Evolutionary conservation across 2,888 invertebrate species (phyloP).

Genomic region (Megastigmus dorsalis): DNA sequence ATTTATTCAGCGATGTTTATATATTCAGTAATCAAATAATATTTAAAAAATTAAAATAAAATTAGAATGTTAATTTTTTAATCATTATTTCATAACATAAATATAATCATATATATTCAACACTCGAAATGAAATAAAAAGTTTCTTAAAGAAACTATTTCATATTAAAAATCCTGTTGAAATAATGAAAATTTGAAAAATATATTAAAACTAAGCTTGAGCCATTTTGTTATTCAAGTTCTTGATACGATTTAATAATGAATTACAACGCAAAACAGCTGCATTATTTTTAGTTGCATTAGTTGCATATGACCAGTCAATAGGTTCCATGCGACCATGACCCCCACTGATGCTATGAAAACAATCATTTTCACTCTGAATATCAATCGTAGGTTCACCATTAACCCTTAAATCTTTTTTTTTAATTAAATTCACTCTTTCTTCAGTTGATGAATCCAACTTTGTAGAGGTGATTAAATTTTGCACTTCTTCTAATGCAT

Average conservation of each 20-base stretch:
- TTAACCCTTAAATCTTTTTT: not conserved
- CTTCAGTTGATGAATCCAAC: slow-evolving; percentile 3
- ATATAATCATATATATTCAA: too few species aligned
- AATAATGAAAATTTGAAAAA: too few species aligned
- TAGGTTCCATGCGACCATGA: slow-evolving; percentile 38
- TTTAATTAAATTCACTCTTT: not conserved
- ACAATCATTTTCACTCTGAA: not conserved
- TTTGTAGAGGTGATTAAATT: not conserved
- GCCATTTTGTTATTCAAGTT: not conserved
- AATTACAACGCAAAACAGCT: not conserved
- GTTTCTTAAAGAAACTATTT: too few species aligned
- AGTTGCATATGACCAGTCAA: slow-evolving; percentile 48
- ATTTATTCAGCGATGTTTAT: too few species aligned
- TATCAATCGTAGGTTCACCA: not conserved
- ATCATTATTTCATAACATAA: too few species aligned
- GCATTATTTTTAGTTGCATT: not conserved
- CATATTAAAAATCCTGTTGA: too few species aligned
- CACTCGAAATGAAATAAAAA: too few species aligned
- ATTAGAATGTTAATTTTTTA: too few species aligned
- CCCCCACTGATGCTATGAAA: slow-evolving; percentile 49
- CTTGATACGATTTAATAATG: slow-evolving; percentile 7
- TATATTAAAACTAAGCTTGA: too few species aligned
- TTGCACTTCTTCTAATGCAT: not conserved
- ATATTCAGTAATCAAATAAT: too few species aligned
- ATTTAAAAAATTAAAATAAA: too few species aligned